A percentile compares a stretch with the other conserved stretches of the same genome.
Conservation (phyloP, 1,140 invertebrate species). For the Dendrolimus punctatus region DNA sequence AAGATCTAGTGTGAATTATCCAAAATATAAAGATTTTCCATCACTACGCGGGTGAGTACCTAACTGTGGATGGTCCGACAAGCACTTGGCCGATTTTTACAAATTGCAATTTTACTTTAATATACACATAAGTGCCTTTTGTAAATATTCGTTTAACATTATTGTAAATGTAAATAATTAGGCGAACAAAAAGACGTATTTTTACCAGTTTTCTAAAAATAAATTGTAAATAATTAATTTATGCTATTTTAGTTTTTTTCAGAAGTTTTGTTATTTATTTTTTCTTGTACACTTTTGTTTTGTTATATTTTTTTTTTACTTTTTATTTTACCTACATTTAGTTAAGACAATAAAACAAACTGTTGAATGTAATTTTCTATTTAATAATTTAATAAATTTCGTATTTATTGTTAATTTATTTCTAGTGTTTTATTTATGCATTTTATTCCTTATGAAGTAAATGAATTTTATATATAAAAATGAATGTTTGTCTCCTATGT, state of each 20-base stretch:
- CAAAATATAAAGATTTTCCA: no score
- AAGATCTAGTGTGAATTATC: no score
- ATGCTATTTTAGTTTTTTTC: not conserved
- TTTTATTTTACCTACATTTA: constrained; percentile 20
- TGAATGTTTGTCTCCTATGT: not conserved
- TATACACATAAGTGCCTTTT: constrained; percentile 28
- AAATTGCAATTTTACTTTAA: not conserved
- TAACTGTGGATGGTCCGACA: no score
- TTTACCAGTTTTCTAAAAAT: no score
- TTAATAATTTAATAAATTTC: constrained; percentile 54
- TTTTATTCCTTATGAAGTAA: not conserved
- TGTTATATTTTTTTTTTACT: constrained; percentile 32
- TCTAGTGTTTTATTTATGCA: constrained; percentile 23
- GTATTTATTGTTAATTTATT: constrained; percentile 64
- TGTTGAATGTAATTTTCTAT: constrained; percentile 30
- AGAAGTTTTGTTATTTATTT: no score
- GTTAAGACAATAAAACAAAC: constrained; percentile 17
- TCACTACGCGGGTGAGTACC: no score
- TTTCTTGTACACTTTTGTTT: constrained; percentile 17
- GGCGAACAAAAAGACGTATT: no score
- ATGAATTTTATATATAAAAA: not conserved
- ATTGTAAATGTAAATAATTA: no score
- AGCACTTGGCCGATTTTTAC: no score
- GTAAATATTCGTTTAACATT: constrained; percentile 21
- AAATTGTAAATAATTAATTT: constrained; percentile 5